Conservation (phyloP, 2,888 invertebrate species). For the Polymixis lichenea region DNA sequence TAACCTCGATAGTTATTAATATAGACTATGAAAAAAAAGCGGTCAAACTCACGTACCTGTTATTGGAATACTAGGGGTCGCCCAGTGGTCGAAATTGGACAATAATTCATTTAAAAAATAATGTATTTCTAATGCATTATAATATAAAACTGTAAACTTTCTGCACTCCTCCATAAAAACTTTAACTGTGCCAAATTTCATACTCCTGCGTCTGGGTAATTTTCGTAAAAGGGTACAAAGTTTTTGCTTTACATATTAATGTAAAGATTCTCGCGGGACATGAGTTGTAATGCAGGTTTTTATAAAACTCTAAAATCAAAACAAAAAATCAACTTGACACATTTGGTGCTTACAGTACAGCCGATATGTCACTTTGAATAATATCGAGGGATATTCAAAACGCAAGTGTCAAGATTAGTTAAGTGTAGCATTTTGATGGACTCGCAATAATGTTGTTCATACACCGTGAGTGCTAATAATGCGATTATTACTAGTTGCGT, state of each 20-base stretch:
- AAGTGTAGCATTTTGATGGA: constrained; percentile 75
- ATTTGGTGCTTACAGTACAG: constrained; percentile 62
- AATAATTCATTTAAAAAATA: too few relatives aligned
- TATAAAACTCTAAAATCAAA: neutral
- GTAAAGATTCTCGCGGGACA: too few relatives aligned
- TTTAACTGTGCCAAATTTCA: too few relatives aligned
- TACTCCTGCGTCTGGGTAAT: too few relatives aligned
- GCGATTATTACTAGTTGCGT: constrained; percentile 80
- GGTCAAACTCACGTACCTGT: neutral
- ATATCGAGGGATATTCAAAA: constrained; percentile 75
- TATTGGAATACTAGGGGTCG: neutral
- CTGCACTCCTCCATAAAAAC: too few relatives aligned
- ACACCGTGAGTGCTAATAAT: constrained; percentile 85
- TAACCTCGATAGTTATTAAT: neutral
- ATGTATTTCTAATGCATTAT: too few relatives aligned
- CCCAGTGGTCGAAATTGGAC: too few relatives aligned
- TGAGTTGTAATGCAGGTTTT: neutral
- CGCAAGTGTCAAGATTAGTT: constrained; percentile 84
- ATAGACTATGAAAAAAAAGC: neutral
- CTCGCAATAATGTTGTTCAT: constrained; percentile 77
- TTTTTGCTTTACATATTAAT: too few relatives aligned
- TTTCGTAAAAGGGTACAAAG: too few relatives aligned
- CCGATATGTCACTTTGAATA: constrained; percentile 74
- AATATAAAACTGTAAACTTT: too few relatives aligned
- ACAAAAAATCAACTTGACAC: constrained; percentile 57